Conservation (phyloP, 2,797 vertebrate genomes). For the Coranthus polyacanthus region DNA sequence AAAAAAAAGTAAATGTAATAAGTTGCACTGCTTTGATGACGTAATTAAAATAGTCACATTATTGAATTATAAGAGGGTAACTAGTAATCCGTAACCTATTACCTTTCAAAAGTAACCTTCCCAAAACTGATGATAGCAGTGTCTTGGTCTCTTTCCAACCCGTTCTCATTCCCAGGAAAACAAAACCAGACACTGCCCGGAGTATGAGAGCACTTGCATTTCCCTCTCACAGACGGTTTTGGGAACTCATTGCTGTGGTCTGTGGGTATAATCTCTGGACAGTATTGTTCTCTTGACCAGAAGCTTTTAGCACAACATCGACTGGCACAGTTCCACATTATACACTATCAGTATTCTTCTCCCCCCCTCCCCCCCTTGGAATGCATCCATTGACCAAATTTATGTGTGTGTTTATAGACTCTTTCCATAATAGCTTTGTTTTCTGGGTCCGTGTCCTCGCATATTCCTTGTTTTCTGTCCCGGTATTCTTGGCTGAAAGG, state of each 20-base stretch:
- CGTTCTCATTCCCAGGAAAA: slow-evolving; percentile 33
- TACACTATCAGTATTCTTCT: slow-evolving; percentile 31
- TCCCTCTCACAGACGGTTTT: slow-evolving; percentile 27
- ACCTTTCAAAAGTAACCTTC: too few relatives aligned
- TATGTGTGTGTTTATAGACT: slow-evolving; percentile 15
- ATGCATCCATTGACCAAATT: slow-evolving; percentile 21
- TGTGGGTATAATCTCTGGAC: slow-evolving; percentile 44
- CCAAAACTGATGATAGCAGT: too few relatives aligned
- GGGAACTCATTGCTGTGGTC: slow-evolving; percentile 46
- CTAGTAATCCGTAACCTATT: too few relatives aligned
- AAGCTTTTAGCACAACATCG: slow-evolving; percentile 60
- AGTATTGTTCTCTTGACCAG: slow-evolving; percentile 59
- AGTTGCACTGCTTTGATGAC: too few relatives aligned
- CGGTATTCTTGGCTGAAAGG: slow-evolving; percentile 26
- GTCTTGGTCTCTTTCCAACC: too few relatives aligned
- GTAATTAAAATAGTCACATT: too few relatives aligned
- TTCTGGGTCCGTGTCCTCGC: slow-evolving; percentile 14
- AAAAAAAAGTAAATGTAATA: too few relatives aligned
- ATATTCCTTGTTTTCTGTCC: slow-evolving; percentile 23
- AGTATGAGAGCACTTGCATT: slow-evolving; percentile 20
- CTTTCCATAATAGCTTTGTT: slow-evolving; percentile 24
- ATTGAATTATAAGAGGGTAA: too few relatives aligned
- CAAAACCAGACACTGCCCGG: neutral
- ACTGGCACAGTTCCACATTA: slow-evolving; percentile 50
- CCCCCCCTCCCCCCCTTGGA: slow-evolving; percentile 28